phyloP scores from a whole-genome alignment of 2,113 vertebrate genomes.

The Thomomys bottae region DNA sequence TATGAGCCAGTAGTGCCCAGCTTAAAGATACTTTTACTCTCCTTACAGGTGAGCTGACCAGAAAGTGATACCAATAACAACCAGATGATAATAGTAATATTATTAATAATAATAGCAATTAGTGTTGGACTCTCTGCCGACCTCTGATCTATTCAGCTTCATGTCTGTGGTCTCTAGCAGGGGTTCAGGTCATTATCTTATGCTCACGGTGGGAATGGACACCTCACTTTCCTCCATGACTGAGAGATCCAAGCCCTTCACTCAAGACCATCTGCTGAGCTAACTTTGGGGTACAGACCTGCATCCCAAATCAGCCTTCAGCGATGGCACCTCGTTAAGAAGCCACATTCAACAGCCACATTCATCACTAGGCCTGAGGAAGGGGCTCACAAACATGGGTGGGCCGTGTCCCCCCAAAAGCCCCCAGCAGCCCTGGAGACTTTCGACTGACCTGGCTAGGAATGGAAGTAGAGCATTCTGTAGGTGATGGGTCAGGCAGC shows the following conservation, averaged over 20 bases:
- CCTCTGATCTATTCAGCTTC: neutral
- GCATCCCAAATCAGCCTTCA: neutral
- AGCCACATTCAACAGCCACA: neutral
- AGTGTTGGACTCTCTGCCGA: neutral
- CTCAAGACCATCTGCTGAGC: neutral
- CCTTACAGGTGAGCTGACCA: neutral
- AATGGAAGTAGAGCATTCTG: no score
- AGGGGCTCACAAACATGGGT: neutral
- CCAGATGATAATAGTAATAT: neutral
- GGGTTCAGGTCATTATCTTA: neutral
- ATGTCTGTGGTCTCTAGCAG: neutral
- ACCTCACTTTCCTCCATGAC: no score
- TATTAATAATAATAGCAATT: no score
- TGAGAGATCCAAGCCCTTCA: neutral
- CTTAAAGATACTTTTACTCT: neutral
- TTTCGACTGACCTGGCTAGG: neutral
- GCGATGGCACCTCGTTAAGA: neutral
- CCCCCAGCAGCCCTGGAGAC: neutral
- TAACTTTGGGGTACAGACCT: neutral
- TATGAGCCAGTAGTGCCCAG: no score
- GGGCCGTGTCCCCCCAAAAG: neutral
- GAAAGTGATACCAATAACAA: neutral
- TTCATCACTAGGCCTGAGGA: neutral
- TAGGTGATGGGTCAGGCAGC: neutral
- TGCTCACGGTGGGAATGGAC: neutral